Evolutionary conservation across 2,888 invertebrate genomes (phyloP), one percentile per base, ranked within the genome.

Genomic region (Dyspetes luteomarginatus): DNA sequence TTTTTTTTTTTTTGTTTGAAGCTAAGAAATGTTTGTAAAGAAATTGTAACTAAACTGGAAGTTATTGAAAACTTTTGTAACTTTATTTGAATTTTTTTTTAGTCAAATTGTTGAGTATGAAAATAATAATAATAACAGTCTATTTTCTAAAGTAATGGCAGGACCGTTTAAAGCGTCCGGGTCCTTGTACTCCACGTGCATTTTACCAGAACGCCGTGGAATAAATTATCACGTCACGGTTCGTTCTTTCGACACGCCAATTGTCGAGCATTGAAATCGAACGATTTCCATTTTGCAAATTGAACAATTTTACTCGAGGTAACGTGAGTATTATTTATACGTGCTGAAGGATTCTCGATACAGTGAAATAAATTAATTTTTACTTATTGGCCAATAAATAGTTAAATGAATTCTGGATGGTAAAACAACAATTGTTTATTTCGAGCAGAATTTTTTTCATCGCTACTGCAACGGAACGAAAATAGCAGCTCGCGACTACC

Each of bases 211-310:
- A 52, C 19, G 52, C 22, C 3, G 52, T 24, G 26, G 24, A 26
- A 52, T 26, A 52, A 52, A 52, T 52, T 52, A 52, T 22, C 24
- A 24, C 24, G 52, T 52, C 52, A 52, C 52, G 52, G 12, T 52
- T n/a, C n/a, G 24, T 19, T 52, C 24, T 52, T 52, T 52, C 52
- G 22, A 52, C 52, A 26, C 52, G 12, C 52, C 12, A 52, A 19
- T 50, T 19, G 48, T 50, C 52, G 24, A 12, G 12, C 52, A n/a
- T 12, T 24, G 24, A 24, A 52, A 52, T 52, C 52, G 24, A 52
- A 52, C 19, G 48, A 9, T 19, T 50, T 50, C 48, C 24, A 52
- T 24, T 52, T 24, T 22, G 26, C 24, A 26, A 52, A 52, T 52
- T 12, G 26, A 36, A 36, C 1, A 36, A 2, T 36, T 0, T 36